A percentile compares a stretch with the other conserved stretches of the same genome.
Conservation (phyloP, 2,888 invertebrate genomes). For the Acanthosoma haemorrhoidale region DNA sequence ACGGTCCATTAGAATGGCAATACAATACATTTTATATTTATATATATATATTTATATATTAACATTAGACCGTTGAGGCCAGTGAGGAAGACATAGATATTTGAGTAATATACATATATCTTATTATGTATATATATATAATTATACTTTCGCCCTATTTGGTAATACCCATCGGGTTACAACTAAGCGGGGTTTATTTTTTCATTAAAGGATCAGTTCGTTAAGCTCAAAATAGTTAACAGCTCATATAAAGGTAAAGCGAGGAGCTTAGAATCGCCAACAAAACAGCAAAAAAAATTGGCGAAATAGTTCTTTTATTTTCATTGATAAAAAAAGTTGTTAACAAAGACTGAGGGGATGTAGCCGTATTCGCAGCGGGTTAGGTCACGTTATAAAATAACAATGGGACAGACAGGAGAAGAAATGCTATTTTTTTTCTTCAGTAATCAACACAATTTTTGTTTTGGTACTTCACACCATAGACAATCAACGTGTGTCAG, state of each 20-base stretch:
- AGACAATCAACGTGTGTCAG: too few species aligned
- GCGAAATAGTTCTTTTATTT: not conserved
- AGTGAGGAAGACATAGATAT: constrained; percentile 39
- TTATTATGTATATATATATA: constrained; percentile 25
- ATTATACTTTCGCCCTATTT: constrained; percentile 23
- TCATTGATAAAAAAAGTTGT: not conserved
- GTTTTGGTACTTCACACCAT: too few species aligned
- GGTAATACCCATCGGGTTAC: constrained; percentile 16
- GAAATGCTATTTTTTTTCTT: not conserved
- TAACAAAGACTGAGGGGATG: not conserved
- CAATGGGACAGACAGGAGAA: not conserved
- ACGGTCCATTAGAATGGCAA: constrained; percentile 37
- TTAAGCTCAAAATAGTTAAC: constrained; percentile 30
- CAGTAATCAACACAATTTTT: not conserved
- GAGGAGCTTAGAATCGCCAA: not conserved
- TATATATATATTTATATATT: constrained; percentile 14
- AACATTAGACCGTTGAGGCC: constrained; percentile 36
- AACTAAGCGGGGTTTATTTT: constrained; percentile 24
- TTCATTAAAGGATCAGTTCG: constrained; percentile 26
- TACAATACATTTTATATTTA: constrained; percentile 26
- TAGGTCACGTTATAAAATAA: too few species aligned
- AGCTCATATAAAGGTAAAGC: constrained; percentile 26
- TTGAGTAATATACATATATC: constrained; percentile 36
- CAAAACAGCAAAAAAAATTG: not conserved
- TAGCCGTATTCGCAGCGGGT: too few species aligned